Evolutionary conservation across 2,797 vertebrate genomes (phyloP).

Genomic region (Linurgus olivaceus): DNA sequence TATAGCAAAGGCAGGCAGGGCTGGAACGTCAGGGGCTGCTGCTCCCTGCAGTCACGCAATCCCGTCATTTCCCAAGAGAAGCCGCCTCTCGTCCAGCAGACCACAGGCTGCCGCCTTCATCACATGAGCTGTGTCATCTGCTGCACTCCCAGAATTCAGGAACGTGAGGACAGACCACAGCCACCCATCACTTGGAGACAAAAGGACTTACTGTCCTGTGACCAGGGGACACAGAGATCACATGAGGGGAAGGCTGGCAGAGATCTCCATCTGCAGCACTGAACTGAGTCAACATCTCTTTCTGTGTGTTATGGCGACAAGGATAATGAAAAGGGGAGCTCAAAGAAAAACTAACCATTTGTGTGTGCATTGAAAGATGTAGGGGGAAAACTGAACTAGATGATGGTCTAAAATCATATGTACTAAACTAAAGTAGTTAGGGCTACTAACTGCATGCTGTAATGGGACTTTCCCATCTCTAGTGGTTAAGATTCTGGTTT

Average conservation of each 20-base stretch:
- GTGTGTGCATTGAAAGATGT: background rate
- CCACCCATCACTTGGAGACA: background rate
- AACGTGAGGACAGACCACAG: background rate
- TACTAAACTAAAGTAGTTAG: background rate
- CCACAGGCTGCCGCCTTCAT: background rate
- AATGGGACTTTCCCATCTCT: background rate
- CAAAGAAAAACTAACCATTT: background rate
- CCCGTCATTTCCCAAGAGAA: background rate
- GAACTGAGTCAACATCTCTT: background rate
- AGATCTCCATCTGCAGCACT: background rate
- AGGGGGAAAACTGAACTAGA: background rate
- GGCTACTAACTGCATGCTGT: background rate
- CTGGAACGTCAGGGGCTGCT: background rate
- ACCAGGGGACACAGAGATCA: background rate
- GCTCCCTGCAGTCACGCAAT: background rate
- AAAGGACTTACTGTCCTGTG: background rate
- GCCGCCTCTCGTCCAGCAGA: background rate
- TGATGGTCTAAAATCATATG: background rate
- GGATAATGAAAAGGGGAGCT: background rate
- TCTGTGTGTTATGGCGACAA: background rate
- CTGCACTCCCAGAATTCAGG: background rate
- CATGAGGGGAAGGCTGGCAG: background rate
- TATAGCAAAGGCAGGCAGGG: background rate
- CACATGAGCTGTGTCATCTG: background rate
- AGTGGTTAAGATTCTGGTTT: background rate